Evolutionary conservation across 2,113 vertebrate genomes (phyloP).

Genomic region (Numenius arquata): DNA sequence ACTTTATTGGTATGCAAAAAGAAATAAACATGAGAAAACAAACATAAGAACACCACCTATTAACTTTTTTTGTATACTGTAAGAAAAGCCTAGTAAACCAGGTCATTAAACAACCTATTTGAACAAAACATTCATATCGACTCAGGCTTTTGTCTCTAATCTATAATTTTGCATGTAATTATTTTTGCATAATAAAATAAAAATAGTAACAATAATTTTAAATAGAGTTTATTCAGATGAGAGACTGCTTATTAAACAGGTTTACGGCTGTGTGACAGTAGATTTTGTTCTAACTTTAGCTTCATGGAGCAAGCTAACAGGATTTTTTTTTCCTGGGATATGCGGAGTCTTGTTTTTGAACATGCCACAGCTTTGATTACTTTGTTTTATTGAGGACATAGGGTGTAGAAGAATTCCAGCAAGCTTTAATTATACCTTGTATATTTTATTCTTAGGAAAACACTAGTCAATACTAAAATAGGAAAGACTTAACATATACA

Average conservation of each 20-base stretch:
- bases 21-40: neutral
- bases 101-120: neutral
- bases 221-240: neutral
- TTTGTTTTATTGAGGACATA: neutral
- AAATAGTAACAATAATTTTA: neutral
- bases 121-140: neutral
- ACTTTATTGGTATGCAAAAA: neutral
- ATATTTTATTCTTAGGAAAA: constrained; percentile 1
- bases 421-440: neutral
- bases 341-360: neutral
- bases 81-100: neutral
- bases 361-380: neutral
- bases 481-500: neutral
- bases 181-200: neutral
- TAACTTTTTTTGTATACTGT: neutral
- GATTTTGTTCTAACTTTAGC: neutral
- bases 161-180: neutral
- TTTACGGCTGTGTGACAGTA: neutral
- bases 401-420: neutral
- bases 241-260: neutral
- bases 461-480: neutral
- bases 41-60: neutral
- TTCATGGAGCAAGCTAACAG: neutral
- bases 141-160: neutral
- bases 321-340: neutral